Evolutionary conservation across 2,888 invertebrate species (phyloP).

Genomic region (Parnassius glacialis): DNA sequence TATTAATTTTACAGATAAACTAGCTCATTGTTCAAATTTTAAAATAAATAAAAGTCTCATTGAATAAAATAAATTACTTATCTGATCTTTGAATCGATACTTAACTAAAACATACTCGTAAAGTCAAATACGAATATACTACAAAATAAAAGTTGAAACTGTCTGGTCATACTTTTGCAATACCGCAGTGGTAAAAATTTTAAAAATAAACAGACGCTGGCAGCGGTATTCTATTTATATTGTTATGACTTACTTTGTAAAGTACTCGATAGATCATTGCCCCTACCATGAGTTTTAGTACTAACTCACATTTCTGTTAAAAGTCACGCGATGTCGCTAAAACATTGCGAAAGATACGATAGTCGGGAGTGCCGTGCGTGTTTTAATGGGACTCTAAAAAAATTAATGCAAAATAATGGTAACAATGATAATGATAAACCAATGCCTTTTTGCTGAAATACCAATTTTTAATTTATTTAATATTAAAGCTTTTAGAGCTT

Average conservation of each 20-base stretch:
- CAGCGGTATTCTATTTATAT: conserved; percentile 53
- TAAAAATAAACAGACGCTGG: conserved; percentile 36
- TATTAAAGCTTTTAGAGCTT: too few species aligned
- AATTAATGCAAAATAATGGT: too few species aligned
- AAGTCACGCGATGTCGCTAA: conserved; percentile 46
- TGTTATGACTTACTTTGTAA: conserved; percentile 73
- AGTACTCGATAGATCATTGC: conserved; percentile 66
- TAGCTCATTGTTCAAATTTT: too few species aligned
- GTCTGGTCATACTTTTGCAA: conserved; percentile 10
- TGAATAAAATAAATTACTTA: too few species aligned
- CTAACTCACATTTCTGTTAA: conserved; percentile 24
- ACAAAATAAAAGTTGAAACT: conserved; percentile 13
- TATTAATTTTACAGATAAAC: too few species aligned
- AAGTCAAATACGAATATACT: conserved; percentile 1
- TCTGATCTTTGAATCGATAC: too few species aligned
- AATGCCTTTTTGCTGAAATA: too few species aligned
- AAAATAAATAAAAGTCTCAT: too few species aligned
- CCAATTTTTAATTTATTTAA: too few species aligned
- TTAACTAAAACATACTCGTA: not conserved
- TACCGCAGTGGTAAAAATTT: conserved; percentile 16
- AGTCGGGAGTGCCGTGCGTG: conserved; percentile 30
- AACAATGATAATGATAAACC: too few species aligned
- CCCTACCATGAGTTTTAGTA: conserved; percentile 49
- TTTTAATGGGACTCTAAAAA: conserved; percentile 1
- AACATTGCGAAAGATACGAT: conserved; percentile 33